These are phyloP conservation scores for Drosophila sucinea DNA, from an alignment of 1,140 invertebrate species.

Conservation along the genomic window DNA sequence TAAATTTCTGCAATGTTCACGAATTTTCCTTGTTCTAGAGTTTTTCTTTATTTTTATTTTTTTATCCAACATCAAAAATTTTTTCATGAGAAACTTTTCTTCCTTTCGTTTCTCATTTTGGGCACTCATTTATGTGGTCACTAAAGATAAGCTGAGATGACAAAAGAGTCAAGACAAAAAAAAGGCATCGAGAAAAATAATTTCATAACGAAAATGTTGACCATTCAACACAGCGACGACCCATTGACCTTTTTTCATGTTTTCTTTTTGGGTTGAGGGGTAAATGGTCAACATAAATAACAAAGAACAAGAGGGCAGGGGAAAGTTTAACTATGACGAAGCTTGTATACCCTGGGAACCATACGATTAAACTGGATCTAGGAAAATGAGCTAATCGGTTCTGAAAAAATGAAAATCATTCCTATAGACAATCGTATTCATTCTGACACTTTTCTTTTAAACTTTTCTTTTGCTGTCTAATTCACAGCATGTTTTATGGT, in stretches of 20 bases:
- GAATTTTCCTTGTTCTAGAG: neutral
- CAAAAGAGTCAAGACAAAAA: conserved; percentile 19
- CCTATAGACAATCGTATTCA: too few relatives aligned
- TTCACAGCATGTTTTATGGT: too few relatives aligned
- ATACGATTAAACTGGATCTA: too few relatives aligned
- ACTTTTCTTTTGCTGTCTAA: too few relatives aligned
- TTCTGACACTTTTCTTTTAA: too few relatives aligned
- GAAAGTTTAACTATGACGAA: neutral
- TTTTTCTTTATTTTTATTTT: too few relatives aligned
- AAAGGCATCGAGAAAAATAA: conserved; percentile 20
- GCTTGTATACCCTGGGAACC: neutral
- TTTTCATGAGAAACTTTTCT: conserved; percentile 6
- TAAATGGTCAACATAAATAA: conserved; percentile 23
- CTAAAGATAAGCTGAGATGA: conserved; percentile 20
- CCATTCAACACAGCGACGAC: conserved; percentile 11
- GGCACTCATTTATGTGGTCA: conserved; percentile 8
- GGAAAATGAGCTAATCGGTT: too few relatives aligned
- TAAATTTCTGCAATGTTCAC: conserved; percentile 11
- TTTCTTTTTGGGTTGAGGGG: neutral
- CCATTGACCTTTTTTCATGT: conserved; percentile 21
- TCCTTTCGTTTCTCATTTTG: neutral
- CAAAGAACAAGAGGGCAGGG: neutral
- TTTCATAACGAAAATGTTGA: conserved; percentile 14
- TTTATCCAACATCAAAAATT: neutral
- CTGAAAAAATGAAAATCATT: too few relatives aligned